These are phyloP conservation scores for Lapara coniferarum DNA, from an alignment of 2,888 invertebrate genomes.

Conservation along the genomic window DNA sequence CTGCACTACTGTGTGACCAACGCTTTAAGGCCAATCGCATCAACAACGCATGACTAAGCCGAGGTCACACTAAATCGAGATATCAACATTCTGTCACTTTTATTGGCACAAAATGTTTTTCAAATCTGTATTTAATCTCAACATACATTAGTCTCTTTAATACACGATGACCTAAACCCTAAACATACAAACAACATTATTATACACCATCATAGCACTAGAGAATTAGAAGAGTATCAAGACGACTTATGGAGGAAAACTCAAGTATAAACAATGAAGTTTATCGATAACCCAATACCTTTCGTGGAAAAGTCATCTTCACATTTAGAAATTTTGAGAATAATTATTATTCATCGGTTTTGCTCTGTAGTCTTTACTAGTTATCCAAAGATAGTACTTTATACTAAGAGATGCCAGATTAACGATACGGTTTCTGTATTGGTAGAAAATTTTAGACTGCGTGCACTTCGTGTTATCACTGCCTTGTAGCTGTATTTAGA, in stretches of 20 bases:
- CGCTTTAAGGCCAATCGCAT: neutral
- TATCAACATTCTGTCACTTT: neutral
- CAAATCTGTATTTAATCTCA: neutral
- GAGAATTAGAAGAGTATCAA: neutral
- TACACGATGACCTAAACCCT: neutral
- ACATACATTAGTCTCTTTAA: neutral
- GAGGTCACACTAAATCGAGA: neutral
- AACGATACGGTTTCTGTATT: neutral
- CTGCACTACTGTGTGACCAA: no score
- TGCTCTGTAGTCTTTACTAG: neutral
- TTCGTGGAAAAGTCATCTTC: neutral
- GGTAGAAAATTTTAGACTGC: neutral
- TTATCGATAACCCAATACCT: neutral
- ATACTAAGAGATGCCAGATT: neutral
- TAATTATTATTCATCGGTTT: neutral
- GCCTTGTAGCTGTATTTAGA: neutral
- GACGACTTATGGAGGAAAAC: conserved; percentile 8
- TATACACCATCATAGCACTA: neutral
- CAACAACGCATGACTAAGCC: neutral
- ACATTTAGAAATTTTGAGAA: neutral
- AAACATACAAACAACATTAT: neutral
- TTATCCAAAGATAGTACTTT: neutral
- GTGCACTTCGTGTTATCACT: neutral
- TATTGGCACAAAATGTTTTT: neutral
- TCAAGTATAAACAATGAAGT: neutral